These are phyloP conservation scores for Trematocara marginatum DNA, from an alignment of 2,113 vertebrate species.

Conservation along the genomic window DNA sequence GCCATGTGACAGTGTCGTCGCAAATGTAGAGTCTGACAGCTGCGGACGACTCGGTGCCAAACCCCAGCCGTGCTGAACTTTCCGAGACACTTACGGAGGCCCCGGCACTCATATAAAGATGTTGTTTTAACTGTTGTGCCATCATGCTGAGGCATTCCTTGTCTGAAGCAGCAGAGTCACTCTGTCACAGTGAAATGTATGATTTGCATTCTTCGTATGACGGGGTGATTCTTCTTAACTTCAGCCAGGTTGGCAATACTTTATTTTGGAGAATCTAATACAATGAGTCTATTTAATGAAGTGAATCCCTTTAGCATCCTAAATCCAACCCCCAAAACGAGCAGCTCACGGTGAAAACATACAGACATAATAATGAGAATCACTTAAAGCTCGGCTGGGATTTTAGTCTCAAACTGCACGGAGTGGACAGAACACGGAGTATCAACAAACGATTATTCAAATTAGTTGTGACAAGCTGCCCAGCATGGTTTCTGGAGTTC, in stretches of 20 bases:
- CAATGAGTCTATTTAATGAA: not conserved
- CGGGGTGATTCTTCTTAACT: not conserved
- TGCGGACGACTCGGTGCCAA: constrained; percentile 72
- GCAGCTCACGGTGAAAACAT: not conserved
- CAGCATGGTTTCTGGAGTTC: not conserved
- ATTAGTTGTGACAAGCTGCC: constrained; percentile 2
- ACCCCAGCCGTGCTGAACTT: constrained; percentile 59
- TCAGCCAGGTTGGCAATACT: not conserved
- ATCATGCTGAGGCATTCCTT: constrained; percentile 24
- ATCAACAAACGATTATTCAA: constrained; percentile 13
- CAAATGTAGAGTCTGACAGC: constrained; percentile 60
- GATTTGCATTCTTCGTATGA: constrained; percentile 26
- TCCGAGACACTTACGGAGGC: constrained; percentile 24
- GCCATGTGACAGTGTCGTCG: constrained; percentile 50
- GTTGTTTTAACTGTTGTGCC: constrained; percentile 48
- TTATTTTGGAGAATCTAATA: not conserved
- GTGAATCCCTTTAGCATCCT: not conserved
- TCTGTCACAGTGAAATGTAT: not conserved
- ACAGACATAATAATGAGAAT: not conserved
- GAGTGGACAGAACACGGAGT: not conserved
- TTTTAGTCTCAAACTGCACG: not conserved
- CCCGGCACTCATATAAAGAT: constrained; percentile 14
- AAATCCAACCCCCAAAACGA: not conserved
- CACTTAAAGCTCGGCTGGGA: not conserved
- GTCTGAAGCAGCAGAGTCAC: constrained; percentile 18